Base-by-base conservation (phyloP, 2,888 invertebrate genomes). In the Diplazon laetatorius region DNA sequence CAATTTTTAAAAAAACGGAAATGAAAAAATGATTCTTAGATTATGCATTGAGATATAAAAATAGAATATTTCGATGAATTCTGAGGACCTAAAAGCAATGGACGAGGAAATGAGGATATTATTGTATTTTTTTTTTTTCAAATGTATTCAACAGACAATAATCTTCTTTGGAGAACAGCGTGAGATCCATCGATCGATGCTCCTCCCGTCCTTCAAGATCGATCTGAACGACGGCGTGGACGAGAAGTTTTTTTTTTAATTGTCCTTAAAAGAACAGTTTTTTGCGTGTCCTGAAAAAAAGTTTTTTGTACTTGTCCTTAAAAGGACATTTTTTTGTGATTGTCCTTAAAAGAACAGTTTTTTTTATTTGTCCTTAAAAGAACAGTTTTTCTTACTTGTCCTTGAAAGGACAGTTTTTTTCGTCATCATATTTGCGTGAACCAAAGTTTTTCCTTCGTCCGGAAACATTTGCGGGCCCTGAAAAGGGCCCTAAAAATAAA, bases 381-480 rank as follows among this genome's bases (percentile, higher is more conserved):
- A 50, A 66, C 55, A 20, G 18, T 57, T 20, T 16, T 63, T 59
- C 10, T 8, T 50, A 12, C 63, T 82, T 80, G 80, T 79, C 81
- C 82, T 82, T 71, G 82, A n/a, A 81, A 82, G 81, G 80, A 80
- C 80, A 80, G 78, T 55, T 82, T 72, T n/a, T n/a, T n/a, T n/a
- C n/a, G 57, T 62, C 46, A 14, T 73, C 35, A 16, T 48, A 25
- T 50, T 62, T 77, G 57, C 71, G 55, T 25, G 20, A 69, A 73
- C 35, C 37, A 81, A 78, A 83, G 77, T 70, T 82, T 55, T 83
- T 59, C n/a, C 82, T 72, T 76, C 84, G 80, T 83, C 20, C 1
- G 71, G 74, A 88, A 8, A 37, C 30, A 87, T 83, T 87, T 89
- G 89, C 88, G 89, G 89, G 87, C 87, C 89, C 88, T 86, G 79